A percentile compares a stretch with the other conserved stretches of the same genome.
Conservation (phyloP, 2,888 invertebrate species). For the Campoplex capitator region DNA sequence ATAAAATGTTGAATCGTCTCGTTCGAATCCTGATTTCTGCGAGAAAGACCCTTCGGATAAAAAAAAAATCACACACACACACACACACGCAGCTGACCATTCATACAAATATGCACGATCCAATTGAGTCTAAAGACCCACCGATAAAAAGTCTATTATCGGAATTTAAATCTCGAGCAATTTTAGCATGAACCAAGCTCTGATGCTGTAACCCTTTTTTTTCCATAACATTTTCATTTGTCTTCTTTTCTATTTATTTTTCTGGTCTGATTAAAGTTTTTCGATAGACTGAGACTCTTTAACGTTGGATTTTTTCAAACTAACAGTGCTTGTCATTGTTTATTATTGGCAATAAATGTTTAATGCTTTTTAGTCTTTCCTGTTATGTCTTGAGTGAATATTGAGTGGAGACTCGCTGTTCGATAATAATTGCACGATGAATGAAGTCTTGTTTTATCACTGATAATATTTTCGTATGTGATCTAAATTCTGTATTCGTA, state of each 20-base stretch:
- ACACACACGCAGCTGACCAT: not conserved
- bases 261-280: too few relatives aligned
- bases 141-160: too few relatives aligned
- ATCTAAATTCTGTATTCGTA: not conserved
- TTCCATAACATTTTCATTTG: too few relatives aligned
- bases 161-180: too few relatives aligned
- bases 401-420: conserved; percentile 29
- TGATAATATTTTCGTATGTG: conserved; percentile 1
- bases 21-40: conserved; percentile 54
- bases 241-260: too few relatives aligned
- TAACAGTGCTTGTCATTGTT: conserved; percentile 3
- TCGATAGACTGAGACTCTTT: too few relatives aligned
- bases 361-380: conserved; percentile 13
- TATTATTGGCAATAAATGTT: not conserved
- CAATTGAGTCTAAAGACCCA: too few relatives aligned
- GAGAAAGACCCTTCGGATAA: conserved; percentile 11
- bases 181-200: too few relatives aligned
- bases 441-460: conserved; percentile 49
- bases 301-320: too few relatives aligned
- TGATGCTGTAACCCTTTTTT: too few relatives aligned
- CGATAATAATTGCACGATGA: not conserved
- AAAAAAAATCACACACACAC: too few relatives aligned
- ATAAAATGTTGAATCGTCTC: conserved; percentile 80
- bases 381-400: not conserved
- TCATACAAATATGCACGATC: not conserved